A percentile compares a stretch with the other conserved stretches of the same genome.
Conservation (phyloP, 2,888 invertebrate genomes). For the Tortrix viridana region DNA sequence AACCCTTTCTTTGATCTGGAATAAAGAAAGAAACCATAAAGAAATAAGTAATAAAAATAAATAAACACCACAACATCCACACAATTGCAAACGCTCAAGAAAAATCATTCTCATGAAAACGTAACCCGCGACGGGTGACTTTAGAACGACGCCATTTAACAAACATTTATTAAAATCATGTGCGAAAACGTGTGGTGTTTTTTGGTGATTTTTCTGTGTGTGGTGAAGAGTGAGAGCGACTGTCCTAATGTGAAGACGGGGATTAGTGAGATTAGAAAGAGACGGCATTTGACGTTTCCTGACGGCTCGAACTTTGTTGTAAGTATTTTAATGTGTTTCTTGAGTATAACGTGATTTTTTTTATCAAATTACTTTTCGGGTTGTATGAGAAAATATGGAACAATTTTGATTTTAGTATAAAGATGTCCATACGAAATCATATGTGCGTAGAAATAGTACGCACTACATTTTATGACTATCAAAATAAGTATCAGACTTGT, state of each 20-base stretch:
- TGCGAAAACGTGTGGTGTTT: conserved; percentile 10
- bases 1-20: no score
- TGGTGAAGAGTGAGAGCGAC: conserved; percentile 47
- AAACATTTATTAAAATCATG: not conserved
- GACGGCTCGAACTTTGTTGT: conserved; percentile 65
- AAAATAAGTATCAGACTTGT: no score
- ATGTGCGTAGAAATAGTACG: no score
- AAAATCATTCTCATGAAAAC: conserved; percentile 21
- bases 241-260: conserved; percentile 69
- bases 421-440: no score
- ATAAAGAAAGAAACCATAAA: no score
- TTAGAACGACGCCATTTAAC: conserved; percentile 1
- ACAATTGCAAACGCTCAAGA: conserved; percentile 11
- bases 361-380: no score
- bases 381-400: no score
- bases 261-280: conserved; percentile 58
- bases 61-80: conserved; percentile 8
- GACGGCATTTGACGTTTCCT: conserved; percentile 69
- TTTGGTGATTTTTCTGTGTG: conserved; percentile 22
- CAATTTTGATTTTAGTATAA: no score
- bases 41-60: no score
- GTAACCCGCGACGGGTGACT: not conserved
- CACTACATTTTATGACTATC: no score
- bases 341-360: no score
- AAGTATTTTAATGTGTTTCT: conserved; percentile 46